Evolutionary conservation across 2,888 invertebrate species (phyloP), one percentile per base, ranked within the genome.

Genomic region (Empis livida): DNA sequence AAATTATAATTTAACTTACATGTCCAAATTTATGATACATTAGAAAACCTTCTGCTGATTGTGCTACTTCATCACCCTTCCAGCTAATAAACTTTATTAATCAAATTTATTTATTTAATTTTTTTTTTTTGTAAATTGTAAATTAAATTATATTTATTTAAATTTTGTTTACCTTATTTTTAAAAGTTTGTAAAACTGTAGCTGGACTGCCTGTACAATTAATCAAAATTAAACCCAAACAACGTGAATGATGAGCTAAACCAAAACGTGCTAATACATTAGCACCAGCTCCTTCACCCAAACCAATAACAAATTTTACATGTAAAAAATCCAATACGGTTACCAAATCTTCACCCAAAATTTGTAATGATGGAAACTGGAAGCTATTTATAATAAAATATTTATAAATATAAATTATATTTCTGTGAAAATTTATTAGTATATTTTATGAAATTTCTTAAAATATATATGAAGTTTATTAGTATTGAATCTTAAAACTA

Each of bases 1-100:
- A n/a, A n/a, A n/a, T n/a, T n/a, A n/a, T 56, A 59, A 64, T 20
- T 39, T 15, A 53, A 82, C 88, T 82, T 78, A 90, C 90, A 71
- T 86, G 84, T 67, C 91, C 92, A 69, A 91, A 91, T 75, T 90
- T 87, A 69, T 92, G 91, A 64, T 88, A 84, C 59, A 89, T 79
- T 54, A 92, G 75, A 68, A 89, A 91, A 59, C 87, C 84, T 71
- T 90, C 90, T 50, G 90, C 88, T 2, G 87, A 85, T 55, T 88
- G 87, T 49, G 86, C 85, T 70, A 91, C 88, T 62, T 82, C 83
- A 30, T 84, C 78, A 49, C 88, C 79, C 60, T 82, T 84, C 86
- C 90, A 87, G 59, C 83, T 79, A 53, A 89, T 84, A 63, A 89
- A 81, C 77, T 84, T 64, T 45, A 63, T 60, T 51, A 37, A 44